Percentiles rank a stretch among this genome's conserved stretches.
phyloP scores from a whole-genome alignment of 2,888 invertebrate species.

The Heteromurus nitidus region DNA sequence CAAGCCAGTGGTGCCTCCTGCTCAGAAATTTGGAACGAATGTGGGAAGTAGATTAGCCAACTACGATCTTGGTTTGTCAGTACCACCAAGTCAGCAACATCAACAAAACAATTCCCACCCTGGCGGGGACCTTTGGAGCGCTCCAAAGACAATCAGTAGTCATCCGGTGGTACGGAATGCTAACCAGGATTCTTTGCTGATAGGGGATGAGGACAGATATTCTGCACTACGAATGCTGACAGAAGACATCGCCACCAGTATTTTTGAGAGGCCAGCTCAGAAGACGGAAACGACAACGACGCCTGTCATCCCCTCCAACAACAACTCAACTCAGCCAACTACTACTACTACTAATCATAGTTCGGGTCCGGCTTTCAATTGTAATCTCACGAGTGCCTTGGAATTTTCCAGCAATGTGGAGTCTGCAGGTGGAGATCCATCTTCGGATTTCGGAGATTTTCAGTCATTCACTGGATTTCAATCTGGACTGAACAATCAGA shows the following conservation, averaged over 20 bases:
- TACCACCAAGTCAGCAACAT: not conserved
- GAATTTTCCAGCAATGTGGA: slow-evolving; percentile 49
- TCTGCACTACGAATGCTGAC: slow-evolving; percentile 76
- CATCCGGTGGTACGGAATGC: slow-evolving; percentile 3
- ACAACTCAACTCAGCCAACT: slow-evolving; percentile 9
- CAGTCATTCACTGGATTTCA: slow-evolving; percentile 65
- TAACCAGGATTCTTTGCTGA: slow-evolving; percentile 58
- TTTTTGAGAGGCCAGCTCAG: slow-evolving; percentile 44
- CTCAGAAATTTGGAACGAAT: slow-evolving; percentile 48
- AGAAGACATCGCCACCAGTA: slow-evolving; percentile 32
- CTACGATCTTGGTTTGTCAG: slow-evolving; percentile 76
- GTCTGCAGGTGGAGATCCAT: slow-evolving; percentile 23
- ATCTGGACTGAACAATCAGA: not conserved
- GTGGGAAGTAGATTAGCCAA: slow-evolving; percentile 77
- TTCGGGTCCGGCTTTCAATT: slow-evolving; percentile 24
- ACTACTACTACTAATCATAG: not conserved
- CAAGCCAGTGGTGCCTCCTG: slow-evolving; percentile 21
- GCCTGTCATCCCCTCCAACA: not conserved
- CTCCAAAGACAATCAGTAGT: slow-evolving; percentile 46
- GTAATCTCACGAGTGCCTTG: slow-evolving; percentile 58
- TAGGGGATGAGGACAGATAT: slow-evolving; percentile 76
- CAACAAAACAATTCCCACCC: slow-evolving; percentile 25
- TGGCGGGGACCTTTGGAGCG: slow-evolving; percentile 18
- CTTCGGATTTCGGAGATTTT: slow-evolving; percentile 72
- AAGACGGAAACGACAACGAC: not conserved